These are phyloP conservation scores for Phalacrocorax pelagicus DNA, from an alignment of 2,113 vertebrate species.

Conservation along the genomic window DNA sequence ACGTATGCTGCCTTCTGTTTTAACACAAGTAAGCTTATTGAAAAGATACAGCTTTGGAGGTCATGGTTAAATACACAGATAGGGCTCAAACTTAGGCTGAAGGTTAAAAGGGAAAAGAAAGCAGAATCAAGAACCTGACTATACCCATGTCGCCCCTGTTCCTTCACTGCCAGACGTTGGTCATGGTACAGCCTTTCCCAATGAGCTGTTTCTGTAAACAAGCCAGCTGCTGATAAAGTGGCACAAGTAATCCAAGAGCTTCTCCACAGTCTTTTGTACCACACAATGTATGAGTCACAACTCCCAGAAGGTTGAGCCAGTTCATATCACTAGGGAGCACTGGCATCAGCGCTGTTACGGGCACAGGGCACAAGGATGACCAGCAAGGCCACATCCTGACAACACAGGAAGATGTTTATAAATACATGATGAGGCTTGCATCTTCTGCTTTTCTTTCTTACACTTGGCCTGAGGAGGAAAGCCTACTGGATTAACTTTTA, in stretches of 20 bases:
- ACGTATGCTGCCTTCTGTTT: not conserved
- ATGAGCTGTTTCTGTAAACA: not conserved
- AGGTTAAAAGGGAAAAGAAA: not conserved
- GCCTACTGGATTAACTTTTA: not conserved
- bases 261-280: not conserved
- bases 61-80: not conserved
- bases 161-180: not conserved
- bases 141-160: not conserved
- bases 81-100: not conserved
- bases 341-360: not conserved
- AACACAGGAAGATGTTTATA: not conserved
- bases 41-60: not conserved
- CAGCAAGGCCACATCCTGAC: not conserved
- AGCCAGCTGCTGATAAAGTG: not conserved
- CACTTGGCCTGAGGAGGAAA: not conserved
- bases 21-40: not conserved
- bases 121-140: not conserved
- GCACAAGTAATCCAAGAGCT: not conserved
- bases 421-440: not conserved
- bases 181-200: not conserved
- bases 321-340: not conserved
- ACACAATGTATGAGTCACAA: not conserved
- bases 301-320: not conserved
- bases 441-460: not conserved
- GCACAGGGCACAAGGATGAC: not conserved